Conservation (phyloP, 2,113 vertebrate species). For the Emberiza fucata region DNA sequence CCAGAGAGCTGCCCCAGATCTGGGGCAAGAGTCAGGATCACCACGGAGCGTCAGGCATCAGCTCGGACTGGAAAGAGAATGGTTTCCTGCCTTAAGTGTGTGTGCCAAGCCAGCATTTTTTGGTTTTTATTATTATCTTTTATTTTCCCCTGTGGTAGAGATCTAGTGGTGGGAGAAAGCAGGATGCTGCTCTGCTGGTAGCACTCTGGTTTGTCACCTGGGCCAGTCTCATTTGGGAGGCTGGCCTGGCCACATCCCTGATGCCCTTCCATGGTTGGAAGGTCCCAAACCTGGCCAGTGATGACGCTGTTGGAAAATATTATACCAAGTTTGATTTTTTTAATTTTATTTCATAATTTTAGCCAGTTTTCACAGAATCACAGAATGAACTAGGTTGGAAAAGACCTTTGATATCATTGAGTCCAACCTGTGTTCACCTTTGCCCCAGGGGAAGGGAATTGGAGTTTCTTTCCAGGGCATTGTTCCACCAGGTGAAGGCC, state of each 20-base stretch:
- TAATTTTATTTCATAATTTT: neutral
- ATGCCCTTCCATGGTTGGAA: rapidly evolving
- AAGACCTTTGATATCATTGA: neutral
- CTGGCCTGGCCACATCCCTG: neutral
- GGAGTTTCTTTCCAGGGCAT: neutral
- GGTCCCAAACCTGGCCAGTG: neutral
- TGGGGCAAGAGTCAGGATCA: neutral
- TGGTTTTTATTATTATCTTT: neutral
- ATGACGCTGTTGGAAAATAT: neutral
- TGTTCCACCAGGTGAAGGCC: neutral
- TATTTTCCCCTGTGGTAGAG: neutral
- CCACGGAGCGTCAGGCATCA: rapidly evolving
- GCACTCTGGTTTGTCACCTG: neutral
- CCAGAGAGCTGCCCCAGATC: neutral
- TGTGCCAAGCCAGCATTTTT: neutral
- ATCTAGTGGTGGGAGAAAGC: rapidly evolving
- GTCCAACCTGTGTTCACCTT: neutral
- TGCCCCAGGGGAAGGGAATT: rapidly evolving
- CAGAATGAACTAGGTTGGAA: neutral
- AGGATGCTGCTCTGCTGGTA: neutral
- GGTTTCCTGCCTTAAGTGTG: neutral
- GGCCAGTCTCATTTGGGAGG: neutral
- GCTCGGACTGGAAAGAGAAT: neutral
- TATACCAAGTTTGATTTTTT: neutral
- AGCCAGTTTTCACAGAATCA: neutral